Base-by-base conservation (phyloP, 2,113 vertebrate genomes). In the Erinaceus europaeus region DNA sequence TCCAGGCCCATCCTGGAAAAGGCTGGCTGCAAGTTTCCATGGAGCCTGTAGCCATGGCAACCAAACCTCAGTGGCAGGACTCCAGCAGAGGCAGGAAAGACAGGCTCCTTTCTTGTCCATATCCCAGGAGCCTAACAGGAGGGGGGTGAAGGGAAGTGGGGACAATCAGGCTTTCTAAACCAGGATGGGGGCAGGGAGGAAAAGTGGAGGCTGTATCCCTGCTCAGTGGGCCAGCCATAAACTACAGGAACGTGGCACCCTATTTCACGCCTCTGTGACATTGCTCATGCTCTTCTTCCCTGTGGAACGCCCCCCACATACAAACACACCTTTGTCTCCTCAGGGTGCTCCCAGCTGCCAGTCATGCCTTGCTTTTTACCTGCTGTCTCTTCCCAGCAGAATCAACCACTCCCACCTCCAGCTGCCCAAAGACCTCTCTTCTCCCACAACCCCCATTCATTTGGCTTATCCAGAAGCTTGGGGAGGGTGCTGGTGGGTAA, bases 71-170 rank as follows among this genome's bases (percentile, higher is more conserved):
- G 38, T 18, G 7, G 91, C 91, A 93, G 92, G 91, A 93, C 94
- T 95, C 95, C 90, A 94, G 81, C 94, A 90, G 94, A 93, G 88
- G 61, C 85, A 64, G 91, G 85, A 85, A 95, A 94, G 94, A 94
- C 95, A 93, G 84, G 92, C 82, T 90, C 82, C 79, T 94, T 93
- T 94, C 94, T 95, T 94, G 92, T 92, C 84, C 85, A 89, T 57
- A 85, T 94, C 92, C 94, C 94, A 90, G 92, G 94, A 94, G 94
- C 75, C 85, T 79, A 50, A 62, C 67, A 1, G 68, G n/a, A 50
- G 82, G 36, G 53, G 27, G 68, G 42, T 1, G 10, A 73, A 79
- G 57, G 78, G 77, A 23, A 61, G 81, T 62, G 55, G 71, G 89
- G 91, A 94, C 92, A 89, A 89, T 93, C 82, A 36, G 74, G 92